phyloP scores from a whole-genome alignment of 2,113 vertebrate genomes.

The Nannobrachium achirus region DNA sequence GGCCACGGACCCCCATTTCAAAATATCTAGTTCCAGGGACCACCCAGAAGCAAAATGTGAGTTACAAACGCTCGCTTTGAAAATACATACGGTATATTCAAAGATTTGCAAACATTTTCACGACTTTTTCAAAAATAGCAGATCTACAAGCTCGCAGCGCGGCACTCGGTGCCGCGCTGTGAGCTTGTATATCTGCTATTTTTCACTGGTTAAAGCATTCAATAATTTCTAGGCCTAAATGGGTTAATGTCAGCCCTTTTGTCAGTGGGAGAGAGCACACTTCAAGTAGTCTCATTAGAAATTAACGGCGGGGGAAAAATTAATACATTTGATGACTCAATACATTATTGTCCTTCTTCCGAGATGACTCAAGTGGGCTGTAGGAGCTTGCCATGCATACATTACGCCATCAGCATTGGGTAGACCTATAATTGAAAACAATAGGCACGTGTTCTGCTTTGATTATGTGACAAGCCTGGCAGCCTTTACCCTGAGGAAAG shows the following conservation, averaged over 20 bases:
- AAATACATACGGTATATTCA: too few species aligned
- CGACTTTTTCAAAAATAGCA: too few species aligned
- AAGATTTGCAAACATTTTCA: too few species aligned
- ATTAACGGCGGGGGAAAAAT: not conserved
- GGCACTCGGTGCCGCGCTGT: too few species aligned
- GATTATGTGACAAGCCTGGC: not conserved
- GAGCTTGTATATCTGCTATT: too few species aligned
- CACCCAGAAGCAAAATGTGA: too few species aligned
- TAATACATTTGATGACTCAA: not conserved
- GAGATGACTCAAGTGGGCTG: not conserved
- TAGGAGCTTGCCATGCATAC: not conserved
- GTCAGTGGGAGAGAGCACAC: constrained; percentile 12
- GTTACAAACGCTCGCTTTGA: too few species aligned
- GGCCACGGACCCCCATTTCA: too few species aligned
- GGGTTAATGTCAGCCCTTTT: constrained; percentile 25
- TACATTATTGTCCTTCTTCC: not conserved
- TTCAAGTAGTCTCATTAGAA: constrained; percentile 13
- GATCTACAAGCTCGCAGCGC: too few species aligned
- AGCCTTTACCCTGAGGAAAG: not conserved
- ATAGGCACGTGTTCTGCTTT: not conserved
- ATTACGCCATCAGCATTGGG: not conserved
- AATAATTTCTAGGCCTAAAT: too few species aligned
- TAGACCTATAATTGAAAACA: not conserved
- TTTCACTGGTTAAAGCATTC: too few species aligned
- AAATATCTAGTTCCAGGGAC: too few species aligned